Evolutionary conservation across 2,797 vertebrate genomes (phyloP).

Genomic region (Pseudocheirus occidentalis): DNA sequence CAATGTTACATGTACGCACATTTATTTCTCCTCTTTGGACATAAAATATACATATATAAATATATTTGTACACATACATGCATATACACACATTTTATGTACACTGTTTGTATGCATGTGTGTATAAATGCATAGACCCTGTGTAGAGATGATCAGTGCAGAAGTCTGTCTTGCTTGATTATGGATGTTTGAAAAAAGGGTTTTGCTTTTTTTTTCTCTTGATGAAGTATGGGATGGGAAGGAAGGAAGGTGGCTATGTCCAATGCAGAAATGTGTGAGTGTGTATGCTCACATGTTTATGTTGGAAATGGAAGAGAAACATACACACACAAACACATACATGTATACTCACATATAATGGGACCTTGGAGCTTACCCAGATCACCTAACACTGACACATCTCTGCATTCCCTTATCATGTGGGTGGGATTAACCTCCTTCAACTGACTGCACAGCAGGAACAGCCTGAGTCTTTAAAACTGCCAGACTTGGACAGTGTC

Average conservation of each 20-base stretch:
- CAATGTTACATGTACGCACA: neutral
- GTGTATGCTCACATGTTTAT: no score
- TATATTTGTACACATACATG: neutral
- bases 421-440: slow-evolving; percentile 1
- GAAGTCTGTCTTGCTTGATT: neutral
- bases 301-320: no score
- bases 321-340: neutral
- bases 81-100: neutral
- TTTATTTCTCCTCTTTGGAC: neutral
- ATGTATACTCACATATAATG: neutral
- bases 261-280: neutral
- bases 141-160: neutral
- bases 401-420: neutral
- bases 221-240: neutral
- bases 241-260: neutral
- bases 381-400: neutral
- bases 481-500: slow-evolving; percentile 5
- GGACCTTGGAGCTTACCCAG: neutral
- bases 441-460: neutral
- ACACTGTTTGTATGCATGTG: neutral
- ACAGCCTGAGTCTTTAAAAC: slow-evolving; percentile 1
- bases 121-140: neutral
- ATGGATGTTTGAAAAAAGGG: neutral
- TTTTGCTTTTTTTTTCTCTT: neutral
- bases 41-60: neutral